A percentile compares a stretch with the other conserved stretches of the same genome.
Evolutionary conservation across 2,888 invertebrate genomes (phyloP).

Genomic region (Drosophila vallismaia): DNA sequence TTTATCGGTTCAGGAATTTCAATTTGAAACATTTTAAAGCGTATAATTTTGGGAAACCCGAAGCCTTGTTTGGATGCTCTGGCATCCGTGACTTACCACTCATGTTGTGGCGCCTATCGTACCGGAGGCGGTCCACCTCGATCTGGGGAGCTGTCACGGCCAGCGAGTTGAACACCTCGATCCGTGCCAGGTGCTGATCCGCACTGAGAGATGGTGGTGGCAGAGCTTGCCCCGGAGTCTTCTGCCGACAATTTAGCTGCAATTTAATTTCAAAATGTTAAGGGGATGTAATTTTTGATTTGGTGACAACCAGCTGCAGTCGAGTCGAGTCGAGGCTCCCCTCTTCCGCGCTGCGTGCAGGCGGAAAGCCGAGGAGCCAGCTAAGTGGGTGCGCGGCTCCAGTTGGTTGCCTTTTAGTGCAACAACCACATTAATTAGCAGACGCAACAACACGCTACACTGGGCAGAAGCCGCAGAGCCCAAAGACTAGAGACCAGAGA

Average conservation of each 20-base stretch:
- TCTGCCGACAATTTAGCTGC: conserved; percentile 84
- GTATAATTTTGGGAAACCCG: not conserved
- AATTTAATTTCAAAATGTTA: conserved; percentile 3
- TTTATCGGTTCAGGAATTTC: not conserved
- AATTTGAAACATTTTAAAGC: not conserved
- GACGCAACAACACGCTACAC: conserved; percentile 55
- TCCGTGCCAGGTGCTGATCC: conserved; percentile 82
- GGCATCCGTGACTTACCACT: conserved; percentile 73
- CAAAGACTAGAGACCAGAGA: conserved; percentile 1
- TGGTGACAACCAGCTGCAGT: conserved; percentile 3
- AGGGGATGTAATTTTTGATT: conserved; percentile 6
- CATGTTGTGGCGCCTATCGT: conserved; percentile 81
- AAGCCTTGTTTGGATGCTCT: not conserved
- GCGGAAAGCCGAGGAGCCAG: not conserved
- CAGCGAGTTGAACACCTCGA: conserved; percentile 92
- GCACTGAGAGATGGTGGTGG: conserved; percentile 78
- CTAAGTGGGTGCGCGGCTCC: conserved; percentile 40
- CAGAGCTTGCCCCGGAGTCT: conserved; percentile 8
- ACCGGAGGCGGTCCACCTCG: conserved; percentile 86
- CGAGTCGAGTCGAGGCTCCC: not conserved
- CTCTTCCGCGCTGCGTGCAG: not conserved
- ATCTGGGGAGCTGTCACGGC: conserved; percentile 92
- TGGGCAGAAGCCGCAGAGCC: conserved; percentile 29
- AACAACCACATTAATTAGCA: conserved; percentile 80
- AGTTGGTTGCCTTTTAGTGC: conserved; percentile 80